Conservation (phyloP, 2,797 vertebrate species). For the Craterocephalus amniculus region DNA sequence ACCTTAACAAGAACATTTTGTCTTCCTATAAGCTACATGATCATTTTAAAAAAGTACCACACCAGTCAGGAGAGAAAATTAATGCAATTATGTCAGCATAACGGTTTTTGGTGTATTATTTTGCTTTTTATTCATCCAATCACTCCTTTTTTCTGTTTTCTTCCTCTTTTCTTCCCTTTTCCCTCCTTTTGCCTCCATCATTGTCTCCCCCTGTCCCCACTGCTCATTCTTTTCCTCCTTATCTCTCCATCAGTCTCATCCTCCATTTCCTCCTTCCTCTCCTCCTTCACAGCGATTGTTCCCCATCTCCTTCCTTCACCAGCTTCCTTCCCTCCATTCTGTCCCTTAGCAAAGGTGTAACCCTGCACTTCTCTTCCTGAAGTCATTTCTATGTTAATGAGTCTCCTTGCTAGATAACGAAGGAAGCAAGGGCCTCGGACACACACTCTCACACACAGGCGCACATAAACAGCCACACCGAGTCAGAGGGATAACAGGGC, state of each 20-base stretch:
- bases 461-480: slow-evolving; percentile 32
- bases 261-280: slow-evolving; percentile 10
- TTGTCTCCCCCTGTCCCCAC: background rate
- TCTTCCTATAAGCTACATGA: background rate
- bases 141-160: background rate
- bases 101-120: background rate
- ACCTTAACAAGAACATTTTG: background rate
- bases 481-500: slow-evolving; percentile 76
- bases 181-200: slow-evolving; percentile 10
- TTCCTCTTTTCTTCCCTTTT: background rate
- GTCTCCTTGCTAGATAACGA: slow-evolving; percentile 81
- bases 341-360: slow-evolving; percentile 68
- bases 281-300: slow-evolving; percentile 29
- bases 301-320: slow-evolving; percentile 3
- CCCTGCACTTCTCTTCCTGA: slow-evolving; percentile 79
- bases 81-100: background rate
- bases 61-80: background rate
- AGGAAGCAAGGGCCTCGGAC: slow-evolving; percentile 69
- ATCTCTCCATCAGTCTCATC: slow-evolving; percentile 19
- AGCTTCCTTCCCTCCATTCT: slow-evolving; percentile 30
- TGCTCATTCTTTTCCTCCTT: background rate
- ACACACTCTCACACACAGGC: slow-evolving; percentile 49
- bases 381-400: slow-evolving; percentile 84
- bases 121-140: background rate
- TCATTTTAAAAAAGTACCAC: background rate